Base-by-base conservation (phyloP, 64 coral and sea anemone species). In the Hydrozoanthus tunicans region DNA sequence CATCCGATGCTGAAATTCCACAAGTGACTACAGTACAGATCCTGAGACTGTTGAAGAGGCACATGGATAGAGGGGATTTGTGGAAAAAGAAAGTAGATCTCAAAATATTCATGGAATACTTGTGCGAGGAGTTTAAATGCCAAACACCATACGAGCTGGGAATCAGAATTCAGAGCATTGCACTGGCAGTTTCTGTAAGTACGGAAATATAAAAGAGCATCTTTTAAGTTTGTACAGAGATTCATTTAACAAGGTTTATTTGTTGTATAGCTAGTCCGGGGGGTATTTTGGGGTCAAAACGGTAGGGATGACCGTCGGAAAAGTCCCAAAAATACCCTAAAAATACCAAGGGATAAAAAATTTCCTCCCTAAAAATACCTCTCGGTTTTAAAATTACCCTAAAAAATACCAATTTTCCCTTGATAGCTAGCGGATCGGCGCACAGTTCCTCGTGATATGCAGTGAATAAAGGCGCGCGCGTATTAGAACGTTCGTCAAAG, bases 111-210 rank as follows among this genome's bases (percentile, higher is more conserved):
- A 27, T 98, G 57, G 90, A 92, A 62, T 98, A 86, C 14, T 32
- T 98, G 7, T 92, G 85, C 81, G 93, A 91, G 24, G 64, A 90
- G 73, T 86, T 92, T 76, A 25, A 70, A 1, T 98, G 93, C 55
- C 2, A 90, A 25, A 90, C 93, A 51, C 90, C 91, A 1, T 98
- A 94, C 67, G 86, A 94, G 7, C 81, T 98, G 66, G 96, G 96
- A 12, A 81, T 98, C 3, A 86, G 91, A 17, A 93, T 98, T 70
- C 93, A 94, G 59, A 98, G 96, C 23, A 54, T 98, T 81, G 96
- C 90, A 8, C 73, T 98, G 58, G 93, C 90, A 26, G 89, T 98
- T 84, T 90, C 90, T 81, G 79, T 81, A 81, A 71, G 75, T 72
- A 62, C 6, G 17, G 6, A 14, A 56, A 32, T 15, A 11, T 68